Percentiles rank a stretch among this genome's conserved stretches.
Evolutionary conservation across 2,113 vertebrate genomes (phyloP).

Genomic region (Pteropus alecto): DNA sequence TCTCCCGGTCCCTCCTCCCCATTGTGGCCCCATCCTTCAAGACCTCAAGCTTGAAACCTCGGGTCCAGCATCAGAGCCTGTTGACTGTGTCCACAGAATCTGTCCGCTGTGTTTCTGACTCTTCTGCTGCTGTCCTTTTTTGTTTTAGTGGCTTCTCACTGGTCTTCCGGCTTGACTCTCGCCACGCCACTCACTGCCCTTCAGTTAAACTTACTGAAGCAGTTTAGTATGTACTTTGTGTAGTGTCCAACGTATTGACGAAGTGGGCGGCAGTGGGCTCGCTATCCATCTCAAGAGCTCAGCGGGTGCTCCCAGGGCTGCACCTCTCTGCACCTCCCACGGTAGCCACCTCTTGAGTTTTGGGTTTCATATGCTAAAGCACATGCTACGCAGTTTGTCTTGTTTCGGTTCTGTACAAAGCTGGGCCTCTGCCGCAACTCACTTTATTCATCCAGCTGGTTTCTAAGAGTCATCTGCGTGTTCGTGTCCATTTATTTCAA

Average conservation of each 20-base stretch:
- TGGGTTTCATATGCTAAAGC: neutral
- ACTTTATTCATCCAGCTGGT: neutral
- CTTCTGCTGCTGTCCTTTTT: neutral
- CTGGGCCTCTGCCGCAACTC: neutral
- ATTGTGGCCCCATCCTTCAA: neutral
- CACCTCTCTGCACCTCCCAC: neutral
- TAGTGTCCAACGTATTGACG: rapidly evolving
- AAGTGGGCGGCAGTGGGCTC: neutral
- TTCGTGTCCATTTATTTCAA: neutral
- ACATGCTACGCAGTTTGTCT: neutral
- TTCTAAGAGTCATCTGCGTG: neutral
- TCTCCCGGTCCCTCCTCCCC: neutral
- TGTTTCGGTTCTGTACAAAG: neutral
- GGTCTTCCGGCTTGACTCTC: neutral
- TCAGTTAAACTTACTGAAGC: neutral
- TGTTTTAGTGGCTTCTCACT: neutral
- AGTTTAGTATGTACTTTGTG: rapidly evolving
- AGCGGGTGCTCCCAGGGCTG: too few relatives aligned
- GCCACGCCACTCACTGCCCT: neutral
- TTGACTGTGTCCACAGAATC: neutral
- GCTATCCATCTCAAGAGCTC: too few relatives aligned
- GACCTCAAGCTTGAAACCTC: neutral
- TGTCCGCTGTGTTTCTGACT: neutral
- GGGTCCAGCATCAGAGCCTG: neutral
- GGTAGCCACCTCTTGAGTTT: neutral